Base-by-base conservation (phyloP, 2,113 vertebrate genomes). In the Ammospiza nelsoni region DNA sequence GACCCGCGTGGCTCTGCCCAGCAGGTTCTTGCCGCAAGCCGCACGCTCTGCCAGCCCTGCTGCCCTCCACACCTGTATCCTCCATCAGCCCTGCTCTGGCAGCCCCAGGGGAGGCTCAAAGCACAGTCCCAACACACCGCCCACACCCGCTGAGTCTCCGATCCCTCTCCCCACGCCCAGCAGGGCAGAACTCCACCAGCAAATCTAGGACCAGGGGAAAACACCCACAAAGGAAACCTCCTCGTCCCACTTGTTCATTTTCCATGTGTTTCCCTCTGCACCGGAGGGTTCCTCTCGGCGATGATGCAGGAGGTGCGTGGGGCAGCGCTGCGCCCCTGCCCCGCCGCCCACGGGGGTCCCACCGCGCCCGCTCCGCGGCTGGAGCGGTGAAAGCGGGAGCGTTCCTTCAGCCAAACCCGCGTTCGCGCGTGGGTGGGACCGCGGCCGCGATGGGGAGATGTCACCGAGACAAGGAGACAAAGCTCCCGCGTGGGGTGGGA, bases 51-150 rank as follows among this genome's bases (percentile, higher is more conserved):
- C 35, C 75, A 13, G 5, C 59, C 59, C 29, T 2, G 27, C 41
- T 57, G 9, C 37, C n/a, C 57, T 51, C 35, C 2, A 0, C 37
- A 9, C 7, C 3, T 22, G 37, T 29, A 3, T 48, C 46, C 39
- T 18, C 65, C 29, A 3, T 6, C 39, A 3, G 71, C 54, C 39
- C 52, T 10, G 24, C 63, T 39, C 23, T 2, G 75, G 31, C 61
- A 41, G 57, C 67, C 37, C 31, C 4, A 6, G 2, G 33, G 48
- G 35, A 44, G 24, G 41, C 59, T 65, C 31, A 29, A 28, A 62
- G 15, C 44, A 5, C 10, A 2, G 55, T 29, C 59, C 25, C 13
- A 4, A 54, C 39, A 15, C 69, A 33, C 31, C 25, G 5, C 4
- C 46, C 20, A 39, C 71, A 9, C 41, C 51, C 12, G 2, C 11